phyloP scores from a whole-genome alignment of 2,888 invertebrate genomes.

The Sepiola atlantica region DNA sequence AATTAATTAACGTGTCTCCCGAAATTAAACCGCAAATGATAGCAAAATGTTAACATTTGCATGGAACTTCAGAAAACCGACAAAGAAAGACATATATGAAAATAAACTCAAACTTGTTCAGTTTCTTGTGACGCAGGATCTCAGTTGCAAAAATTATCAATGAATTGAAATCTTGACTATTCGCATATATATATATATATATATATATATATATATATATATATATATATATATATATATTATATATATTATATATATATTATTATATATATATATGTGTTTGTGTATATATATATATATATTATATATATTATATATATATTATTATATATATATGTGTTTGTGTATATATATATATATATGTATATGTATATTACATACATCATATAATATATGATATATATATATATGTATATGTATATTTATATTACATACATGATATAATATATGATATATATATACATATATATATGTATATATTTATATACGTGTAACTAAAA shows the following conservation, averaged over 20 bases:
- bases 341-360: not conserved
- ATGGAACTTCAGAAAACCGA: not conserved
- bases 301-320: not conserved
- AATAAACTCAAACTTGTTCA: not conserved
- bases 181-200: not conserved
- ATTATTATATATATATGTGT: not conserved
- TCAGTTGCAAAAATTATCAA: not conserved
- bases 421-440: no score
- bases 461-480: not conserved
- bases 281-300: not conserved
- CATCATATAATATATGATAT: no score
- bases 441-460: not conserved
- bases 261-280: not conserved
- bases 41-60: not conserved
- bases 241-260: not conserved
- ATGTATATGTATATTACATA: not conserved
- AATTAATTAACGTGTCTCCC: not conserved
- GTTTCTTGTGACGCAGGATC: not conserved
- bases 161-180: not conserved
- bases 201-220: not conserved
- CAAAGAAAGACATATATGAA: not conserved
- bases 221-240: not conserved
- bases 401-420: not conserved
- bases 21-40: constrained; percentile 8
- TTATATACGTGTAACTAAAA: not conserved